phyloP scores from a whole-genome alignment of 2,888 invertebrate genomes.

The Drosophila mercatorum region DNA sequence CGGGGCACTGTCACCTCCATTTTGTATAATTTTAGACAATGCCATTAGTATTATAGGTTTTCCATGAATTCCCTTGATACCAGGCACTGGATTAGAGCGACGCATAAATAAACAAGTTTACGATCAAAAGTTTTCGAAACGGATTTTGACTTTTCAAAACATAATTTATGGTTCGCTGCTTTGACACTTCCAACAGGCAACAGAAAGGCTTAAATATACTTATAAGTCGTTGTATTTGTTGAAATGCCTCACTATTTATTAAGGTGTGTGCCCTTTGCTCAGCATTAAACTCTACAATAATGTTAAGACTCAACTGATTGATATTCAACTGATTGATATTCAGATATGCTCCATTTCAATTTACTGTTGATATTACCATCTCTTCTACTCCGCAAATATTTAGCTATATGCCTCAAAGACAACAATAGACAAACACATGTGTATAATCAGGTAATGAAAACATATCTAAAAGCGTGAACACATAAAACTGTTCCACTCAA shows the following conservation, averaged over 20 bases:
- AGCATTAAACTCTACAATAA: neutral
- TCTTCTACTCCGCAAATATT: neutral
- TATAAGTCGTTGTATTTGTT: too few species aligned
- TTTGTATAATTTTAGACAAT: slow-evolving; percentile 10
- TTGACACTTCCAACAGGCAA: slow-evolving; percentile 6
- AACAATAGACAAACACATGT: neutral
- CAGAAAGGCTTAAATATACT: neutral
- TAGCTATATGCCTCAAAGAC: neutral
- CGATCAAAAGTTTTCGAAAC: slow-evolving; percentile 14
- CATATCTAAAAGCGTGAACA: neutral
- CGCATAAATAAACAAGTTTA: slow-evolving; percentile 51
- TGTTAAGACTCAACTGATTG: neutral
- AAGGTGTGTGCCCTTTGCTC: neutral
- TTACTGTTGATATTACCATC: neutral
- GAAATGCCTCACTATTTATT: neutral
- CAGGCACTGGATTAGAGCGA: slow-evolving; percentile 13
- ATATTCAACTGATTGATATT: neutral
- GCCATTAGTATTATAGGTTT: slow-evolving; percentile 30
- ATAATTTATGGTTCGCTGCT: slow-evolving; percentile 17
- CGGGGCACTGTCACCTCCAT: slow-evolving; percentile 3
- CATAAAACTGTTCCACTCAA: neutral
- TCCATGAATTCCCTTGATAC: neutral
- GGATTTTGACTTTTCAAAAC: neutral
- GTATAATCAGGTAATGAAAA: neutral
- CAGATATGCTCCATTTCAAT: neutral